phyloP scores from a whole-genome alignment of 1,140 invertebrate species.

The Drosophila pallidifrons region DNA sequence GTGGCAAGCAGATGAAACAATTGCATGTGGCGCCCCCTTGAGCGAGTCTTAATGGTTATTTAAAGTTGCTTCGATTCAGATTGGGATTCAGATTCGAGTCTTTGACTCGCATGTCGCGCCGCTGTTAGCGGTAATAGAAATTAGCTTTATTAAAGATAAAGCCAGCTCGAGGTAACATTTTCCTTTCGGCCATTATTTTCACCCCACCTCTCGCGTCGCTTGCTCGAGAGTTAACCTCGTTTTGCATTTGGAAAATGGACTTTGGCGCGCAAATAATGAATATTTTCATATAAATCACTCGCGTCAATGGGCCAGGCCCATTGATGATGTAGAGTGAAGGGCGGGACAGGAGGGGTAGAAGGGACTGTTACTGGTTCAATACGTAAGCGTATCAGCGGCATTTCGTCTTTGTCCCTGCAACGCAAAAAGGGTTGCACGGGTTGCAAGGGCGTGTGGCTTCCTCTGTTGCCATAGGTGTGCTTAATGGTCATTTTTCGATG shows the following conservation, averaged over 20 bases:
- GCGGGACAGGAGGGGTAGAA: background rate
- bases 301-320: constrained; percentile 76
- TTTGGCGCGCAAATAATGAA: constrained; percentile 73
- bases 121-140: constrained; percentile 80
- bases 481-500: constrained; percentile 82
- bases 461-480: constrained; percentile 63
- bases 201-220: background rate
- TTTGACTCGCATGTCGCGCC: constrained; percentile 61
- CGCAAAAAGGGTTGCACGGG: constrained; percentile 60
- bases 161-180: constrained; percentile 64
- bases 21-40: constrained; percentile 42
- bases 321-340: constrained; percentile 52
- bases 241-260: constrained; percentile 76
- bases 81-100: constrained; percentile 33
- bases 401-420: constrained; percentile 51
- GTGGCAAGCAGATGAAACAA: constrained; percentile 20
- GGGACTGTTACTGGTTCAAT: constrained; percentile 19
- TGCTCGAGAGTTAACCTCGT: background rate
- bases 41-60: constrained; percentile 50
- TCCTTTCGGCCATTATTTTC: constrained; percentile 68
- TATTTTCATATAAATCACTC: constrained; percentile 81
- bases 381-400: constrained; percentile 58
- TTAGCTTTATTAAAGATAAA: constrained; percentile 83
- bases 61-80: constrained; percentile 49
- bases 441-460: constrained; percentile 33